Conservation (phyloP, 2,113 vertebrate genomes). For the Python bivittatus region DNA sequence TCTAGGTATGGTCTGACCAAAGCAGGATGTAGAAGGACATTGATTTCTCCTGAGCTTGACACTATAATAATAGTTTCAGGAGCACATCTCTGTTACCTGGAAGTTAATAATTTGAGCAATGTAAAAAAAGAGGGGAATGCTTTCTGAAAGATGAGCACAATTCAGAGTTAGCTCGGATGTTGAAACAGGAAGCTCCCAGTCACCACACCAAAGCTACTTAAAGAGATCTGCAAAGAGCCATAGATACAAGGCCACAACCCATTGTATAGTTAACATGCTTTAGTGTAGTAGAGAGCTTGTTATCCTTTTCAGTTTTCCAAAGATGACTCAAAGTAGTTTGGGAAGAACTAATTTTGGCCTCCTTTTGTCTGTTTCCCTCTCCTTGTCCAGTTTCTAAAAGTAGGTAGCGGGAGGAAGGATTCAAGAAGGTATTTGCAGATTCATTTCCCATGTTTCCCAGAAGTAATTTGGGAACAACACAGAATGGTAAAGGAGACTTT, state of each 20-base stretch:
- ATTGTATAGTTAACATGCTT: neutral
- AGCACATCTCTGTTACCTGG: constrained; percentile 38
- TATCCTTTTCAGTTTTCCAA: neutral
- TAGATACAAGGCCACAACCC: constrained; percentile 18
- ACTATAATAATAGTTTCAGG: constrained; percentile 45
- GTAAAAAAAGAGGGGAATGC: neutral
- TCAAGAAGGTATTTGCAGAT: neutral
- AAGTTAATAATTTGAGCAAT: constrained; percentile 40
- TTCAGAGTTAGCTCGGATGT: constrained; percentile 48
- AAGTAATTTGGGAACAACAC: neutral
- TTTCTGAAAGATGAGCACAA: constrained; percentile 28
- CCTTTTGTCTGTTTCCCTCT: neutral
- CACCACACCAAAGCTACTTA: constrained; percentile 27
- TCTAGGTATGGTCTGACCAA: neutral
- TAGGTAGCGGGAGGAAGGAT: neutral
- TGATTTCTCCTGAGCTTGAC: neutral
- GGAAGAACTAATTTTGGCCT: neutral
- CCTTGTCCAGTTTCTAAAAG: neutral
- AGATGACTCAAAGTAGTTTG: neutral
- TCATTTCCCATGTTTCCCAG: neutral
- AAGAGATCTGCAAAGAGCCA: constrained; percentile 41
- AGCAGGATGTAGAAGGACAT: neutral
- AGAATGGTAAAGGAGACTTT: neutral
- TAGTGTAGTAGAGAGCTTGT: neutral
- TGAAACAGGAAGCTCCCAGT: constrained; percentile 35